Evolutionary conservation across 2,113 vertebrate genomes (phyloP).

Genomic region (Hemibagrus wyckioides): DNA sequence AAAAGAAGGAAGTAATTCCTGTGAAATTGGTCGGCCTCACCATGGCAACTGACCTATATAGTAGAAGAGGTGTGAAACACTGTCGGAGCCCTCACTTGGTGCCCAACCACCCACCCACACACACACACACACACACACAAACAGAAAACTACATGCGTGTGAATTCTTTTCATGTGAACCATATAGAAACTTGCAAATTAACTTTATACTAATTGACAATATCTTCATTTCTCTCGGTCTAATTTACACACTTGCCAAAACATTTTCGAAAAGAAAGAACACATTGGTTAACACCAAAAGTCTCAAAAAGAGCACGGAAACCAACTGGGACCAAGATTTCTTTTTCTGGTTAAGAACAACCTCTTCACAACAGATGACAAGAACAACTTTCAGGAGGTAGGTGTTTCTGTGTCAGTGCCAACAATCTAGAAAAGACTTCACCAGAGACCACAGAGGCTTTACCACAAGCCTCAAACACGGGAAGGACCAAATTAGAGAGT

Average conservation of each 20-base stretch:
- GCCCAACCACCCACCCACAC: slow-evolving; percentile 29
- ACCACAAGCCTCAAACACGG: background rate
- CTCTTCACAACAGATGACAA: background rate
- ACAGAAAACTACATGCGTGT: background rate
- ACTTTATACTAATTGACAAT: background rate
- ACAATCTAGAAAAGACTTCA: background rate
- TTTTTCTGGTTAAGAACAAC: background rate
- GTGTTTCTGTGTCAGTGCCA: background rate
- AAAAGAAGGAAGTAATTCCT: slow-evolving; percentile 38
- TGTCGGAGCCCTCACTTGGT: slow-evolving; percentile 24
- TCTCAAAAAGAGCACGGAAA: background rate
- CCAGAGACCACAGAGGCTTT: background rate
- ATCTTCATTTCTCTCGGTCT: background rate
- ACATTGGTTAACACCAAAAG: background rate
- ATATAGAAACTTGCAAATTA: background rate
- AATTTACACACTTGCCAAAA: background rate
- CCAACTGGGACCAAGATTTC: background rate
- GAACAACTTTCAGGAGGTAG: background rate
- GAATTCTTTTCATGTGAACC: background rate
- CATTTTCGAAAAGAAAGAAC: background rate
- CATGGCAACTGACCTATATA: slow-evolving; percentile 52
- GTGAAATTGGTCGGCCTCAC: slow-evolving; percentile 49
- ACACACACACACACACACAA: background rate
- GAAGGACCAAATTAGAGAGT: background rate
- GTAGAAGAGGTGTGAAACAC: slow-evolving; percentile 47